Conservation (phyloP, 2,113 vertebrate species). For the Cygnus atratus region DNA sequence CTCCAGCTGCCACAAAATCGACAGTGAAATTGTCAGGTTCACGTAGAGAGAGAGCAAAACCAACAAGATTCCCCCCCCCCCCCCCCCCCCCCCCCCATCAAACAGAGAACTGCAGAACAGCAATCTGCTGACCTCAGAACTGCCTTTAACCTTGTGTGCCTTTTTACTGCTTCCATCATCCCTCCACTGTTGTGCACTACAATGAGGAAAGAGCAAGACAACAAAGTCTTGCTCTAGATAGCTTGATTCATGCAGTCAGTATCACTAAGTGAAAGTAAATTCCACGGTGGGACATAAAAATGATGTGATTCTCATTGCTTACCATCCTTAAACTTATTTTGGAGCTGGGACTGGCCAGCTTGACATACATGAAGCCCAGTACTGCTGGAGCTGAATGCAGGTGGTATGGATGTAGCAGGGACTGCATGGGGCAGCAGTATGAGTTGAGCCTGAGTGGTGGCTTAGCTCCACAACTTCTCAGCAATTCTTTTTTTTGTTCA, state of each 20-base stretch:
- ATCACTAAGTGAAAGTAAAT: neutral
- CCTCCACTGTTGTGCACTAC: neutral
- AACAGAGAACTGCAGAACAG: neutral
- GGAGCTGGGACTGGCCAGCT: neutral
- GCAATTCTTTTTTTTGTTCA: neutral
- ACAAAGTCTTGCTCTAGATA: neutral
- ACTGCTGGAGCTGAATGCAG: neutral
- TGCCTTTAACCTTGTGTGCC: neutral
- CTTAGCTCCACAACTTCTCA: neutral
- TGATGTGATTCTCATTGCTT: neutral
- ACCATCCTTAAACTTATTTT: neutral
- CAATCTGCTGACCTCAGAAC: neutral
- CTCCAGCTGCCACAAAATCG: neutral
- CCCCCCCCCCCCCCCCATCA: too few relatives aligned
- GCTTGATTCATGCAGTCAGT: neutral
- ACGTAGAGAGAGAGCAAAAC: neutral
- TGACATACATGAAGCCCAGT: rapidly evolving
- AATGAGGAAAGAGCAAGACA: neutral
- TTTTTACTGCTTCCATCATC: neutral
- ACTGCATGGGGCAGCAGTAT: neutral
- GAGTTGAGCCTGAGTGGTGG: neutral
- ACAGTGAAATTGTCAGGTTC: neutral
- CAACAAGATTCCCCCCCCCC: neutral
- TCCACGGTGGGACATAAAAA: neutral
- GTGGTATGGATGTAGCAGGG: neutral